These are phyloP conservation scores for Leptinotarsa lineolata DNA, from an alignment of 1,140 invertebrate genomes.

Conservation along the genomic window DNA sequence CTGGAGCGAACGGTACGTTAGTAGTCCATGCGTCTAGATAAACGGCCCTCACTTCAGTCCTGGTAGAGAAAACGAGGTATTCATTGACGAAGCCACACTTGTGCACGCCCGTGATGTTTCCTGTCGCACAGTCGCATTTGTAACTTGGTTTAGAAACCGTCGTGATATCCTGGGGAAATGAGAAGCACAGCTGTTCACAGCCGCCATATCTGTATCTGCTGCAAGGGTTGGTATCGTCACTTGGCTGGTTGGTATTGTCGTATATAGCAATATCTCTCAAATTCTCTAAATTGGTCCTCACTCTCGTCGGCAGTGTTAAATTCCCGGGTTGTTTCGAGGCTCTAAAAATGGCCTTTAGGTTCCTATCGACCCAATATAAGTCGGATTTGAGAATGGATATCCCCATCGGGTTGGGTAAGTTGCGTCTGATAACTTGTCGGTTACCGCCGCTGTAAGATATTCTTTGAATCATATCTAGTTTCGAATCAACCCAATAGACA, in stretches of 20 bases:
- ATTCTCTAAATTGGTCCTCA: slow-evolving; percentile 82
- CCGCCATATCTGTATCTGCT: slow-evolving; percentile 73
- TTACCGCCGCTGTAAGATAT: slow-evolving; percentile 80
- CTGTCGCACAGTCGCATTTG: slow-evolving; percentile 90
- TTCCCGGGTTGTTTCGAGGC: slow-evolving; percentile 79
- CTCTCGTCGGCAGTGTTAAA: slow-evolving; percentile 65
- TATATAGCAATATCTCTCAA: slow-evolving; percentile 89
- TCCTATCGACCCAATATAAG: slow-evolving; percentile 96
- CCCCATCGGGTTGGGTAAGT: slow-evolving; percentile 94
- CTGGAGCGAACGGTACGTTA: slow-evolving; percentile 81
- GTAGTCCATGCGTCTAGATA: slow-evolving; percentile 81
- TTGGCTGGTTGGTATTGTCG: slow-evolving; percentile 84
- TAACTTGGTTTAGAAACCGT: slow-evolving; percentile 50
- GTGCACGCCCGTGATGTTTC: slow-evolving; percentile 67
- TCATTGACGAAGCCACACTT: slow-evolving; percentile 84
- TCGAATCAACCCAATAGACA: slow-evolving; percentile 97
- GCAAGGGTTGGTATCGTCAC: slow-evolving; percentile 80
- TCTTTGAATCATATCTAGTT: slow-evolving; percentile 89
- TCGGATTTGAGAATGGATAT: slow-evolving; percentile 82
- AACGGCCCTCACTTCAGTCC: slow-evolving; percentile 87
- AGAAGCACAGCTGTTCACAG: slow-evolving; percentile 95
- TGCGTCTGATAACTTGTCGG: slow-evolving; percentile 80
- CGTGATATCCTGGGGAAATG: slow-evolving; percentile 69
- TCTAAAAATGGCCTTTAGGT: slow-evolving; percentile 86
- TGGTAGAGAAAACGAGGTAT: slow-evolving; percentile 88